Evolutionary conservation across 2,113 vertebrate genomes (phyloP).

Genomic region (Oreochromis tanganicae): DNA sequence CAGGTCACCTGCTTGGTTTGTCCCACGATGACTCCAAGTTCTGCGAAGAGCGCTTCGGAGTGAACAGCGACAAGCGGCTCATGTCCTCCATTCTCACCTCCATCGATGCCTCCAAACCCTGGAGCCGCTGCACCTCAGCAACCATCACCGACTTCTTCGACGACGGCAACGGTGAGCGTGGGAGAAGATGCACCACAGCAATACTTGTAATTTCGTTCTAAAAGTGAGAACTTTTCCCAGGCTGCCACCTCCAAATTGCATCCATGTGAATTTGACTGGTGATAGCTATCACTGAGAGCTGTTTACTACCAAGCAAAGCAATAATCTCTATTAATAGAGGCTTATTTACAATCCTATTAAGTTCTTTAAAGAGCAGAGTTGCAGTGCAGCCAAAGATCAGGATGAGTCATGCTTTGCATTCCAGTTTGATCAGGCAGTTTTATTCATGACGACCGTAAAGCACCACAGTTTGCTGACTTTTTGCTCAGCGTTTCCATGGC

Average conservation of each 20-base stretch:
- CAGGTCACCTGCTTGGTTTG: conserved; percentile 93
- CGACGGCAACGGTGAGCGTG: conserved; percentile 87
- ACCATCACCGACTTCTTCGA: conserved; percentile 97
- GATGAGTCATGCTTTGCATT: neutral
- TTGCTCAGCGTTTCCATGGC: neutral
- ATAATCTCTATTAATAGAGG: neutral
- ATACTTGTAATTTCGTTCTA: neutral
- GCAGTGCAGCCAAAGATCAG: neutral
- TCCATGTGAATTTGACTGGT: neutral
- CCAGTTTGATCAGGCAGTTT: neutral
- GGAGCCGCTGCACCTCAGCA: conserved; percentile 95
- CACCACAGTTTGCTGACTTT: neutral
- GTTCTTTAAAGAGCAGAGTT: neutral
- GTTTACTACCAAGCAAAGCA: neutral
- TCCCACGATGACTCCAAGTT: conserved; percentile 98
- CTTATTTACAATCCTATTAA: conserved; percentile 4
- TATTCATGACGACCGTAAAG: neutral
- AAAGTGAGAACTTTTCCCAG: neutral
- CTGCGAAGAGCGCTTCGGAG: conserved; percentile 93
- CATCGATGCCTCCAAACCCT: conserved; percentile 95
- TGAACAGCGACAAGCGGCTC: conserved; percentile 91
- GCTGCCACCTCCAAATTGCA: neutral
- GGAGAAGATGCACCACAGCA: neutral
- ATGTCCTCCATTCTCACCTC: conserved; percentile 98
- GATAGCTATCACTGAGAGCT: neutral